These are phyloP conservation scores for Etheostoma nigrum DNA, from an alignment of 2,797 vertebrate species.

Conservation along the genomic window DNA sequence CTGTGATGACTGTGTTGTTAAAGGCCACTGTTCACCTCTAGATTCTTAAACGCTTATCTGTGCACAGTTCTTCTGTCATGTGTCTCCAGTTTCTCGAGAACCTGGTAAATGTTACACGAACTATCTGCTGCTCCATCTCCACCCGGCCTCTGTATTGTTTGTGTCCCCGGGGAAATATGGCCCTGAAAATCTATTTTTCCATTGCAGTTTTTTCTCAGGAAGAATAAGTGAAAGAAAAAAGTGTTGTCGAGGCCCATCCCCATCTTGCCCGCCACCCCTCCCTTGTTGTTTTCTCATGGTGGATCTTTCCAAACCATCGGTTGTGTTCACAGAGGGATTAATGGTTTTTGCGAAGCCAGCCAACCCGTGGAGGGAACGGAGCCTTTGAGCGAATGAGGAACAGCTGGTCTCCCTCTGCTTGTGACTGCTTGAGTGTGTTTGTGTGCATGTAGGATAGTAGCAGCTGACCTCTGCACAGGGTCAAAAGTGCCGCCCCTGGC, in stretches of 20 bases:
- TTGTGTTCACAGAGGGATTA: slow-evolving; percentile 75
- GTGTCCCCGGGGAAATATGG: slow-evolving; percentile 69
- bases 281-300: slow-evolving; percentile 62
- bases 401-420: slow-evolving; percentile 75
- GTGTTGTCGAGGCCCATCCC: slow-evolving; percentile 28
- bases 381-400: slow-evolving; percentile 74
- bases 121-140: slow-evolving; percentile 70
- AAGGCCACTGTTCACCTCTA: slow-evolving; percentile 15
- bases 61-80: slow-evolving; percentile 40
- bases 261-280: background rate
- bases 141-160: slow-evolving; percentile 65
- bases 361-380: slow-evolving; percentile 68
- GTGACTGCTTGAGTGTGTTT: slow-evolving; percentile 67
- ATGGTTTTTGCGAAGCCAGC: slow-evolving; percentile 71
- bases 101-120: slow-evolving; percentile 73
- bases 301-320: slow-evolving; percentile 72
- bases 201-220: slow-evolving; percentile 43
- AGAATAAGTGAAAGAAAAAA: slow-evolving; percentile 45
- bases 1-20: background rate
- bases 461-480: slow-evolving; percentile 60
- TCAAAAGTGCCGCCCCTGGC: slow-evolving; percentile 38
- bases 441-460: slow-evolving; percentile 38
- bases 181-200: slow-evolving; percentile 70
- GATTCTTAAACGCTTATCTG: slow-evolving; percentile 33
- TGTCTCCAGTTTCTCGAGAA: slow-evolving; percentile 63